Conservation (phyloP, 2,113 vertebrate species). For the Lontra canadensis region DNA sequence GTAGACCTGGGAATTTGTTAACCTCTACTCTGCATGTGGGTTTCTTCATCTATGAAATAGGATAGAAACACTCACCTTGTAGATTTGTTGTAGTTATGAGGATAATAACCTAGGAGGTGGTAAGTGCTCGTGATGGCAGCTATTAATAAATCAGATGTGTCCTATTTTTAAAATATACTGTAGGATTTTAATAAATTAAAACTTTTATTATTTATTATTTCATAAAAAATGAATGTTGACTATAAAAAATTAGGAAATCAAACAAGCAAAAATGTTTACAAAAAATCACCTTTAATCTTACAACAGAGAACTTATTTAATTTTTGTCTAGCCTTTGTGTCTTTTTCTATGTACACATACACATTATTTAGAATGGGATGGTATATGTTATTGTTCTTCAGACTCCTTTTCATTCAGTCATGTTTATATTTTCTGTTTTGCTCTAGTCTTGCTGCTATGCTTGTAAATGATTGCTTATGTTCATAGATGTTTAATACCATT, state of each 20-base stretch:
- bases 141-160: not conserved
- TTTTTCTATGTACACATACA: not conserved
- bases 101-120: not conserved
- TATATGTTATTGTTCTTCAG: not conserved
- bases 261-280: not conserved
- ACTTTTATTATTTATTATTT: not conserved
- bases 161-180: not conserved
- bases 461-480: not conserved
- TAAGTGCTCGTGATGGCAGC: not conserved
- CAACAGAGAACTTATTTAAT: not conserved
- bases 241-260: not conserved
- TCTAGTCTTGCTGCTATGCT: not conserved
- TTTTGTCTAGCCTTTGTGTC: not conserved
- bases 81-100: not conserved
- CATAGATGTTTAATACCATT: not conserved
- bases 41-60: not conserved
- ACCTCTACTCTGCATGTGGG: not conserved
- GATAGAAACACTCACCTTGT: not conserved
- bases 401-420: conserved; percentile 14
- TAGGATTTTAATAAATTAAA: not conserved
- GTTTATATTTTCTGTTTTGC: not conserved
- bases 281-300: not conserved
- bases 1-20: not conserved
- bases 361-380: not conserved
- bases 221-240: not conserved